Conservation (phyloP, 2,888 invertebrate genomes). For the Dryocosmus kuriphilus region DNA sequence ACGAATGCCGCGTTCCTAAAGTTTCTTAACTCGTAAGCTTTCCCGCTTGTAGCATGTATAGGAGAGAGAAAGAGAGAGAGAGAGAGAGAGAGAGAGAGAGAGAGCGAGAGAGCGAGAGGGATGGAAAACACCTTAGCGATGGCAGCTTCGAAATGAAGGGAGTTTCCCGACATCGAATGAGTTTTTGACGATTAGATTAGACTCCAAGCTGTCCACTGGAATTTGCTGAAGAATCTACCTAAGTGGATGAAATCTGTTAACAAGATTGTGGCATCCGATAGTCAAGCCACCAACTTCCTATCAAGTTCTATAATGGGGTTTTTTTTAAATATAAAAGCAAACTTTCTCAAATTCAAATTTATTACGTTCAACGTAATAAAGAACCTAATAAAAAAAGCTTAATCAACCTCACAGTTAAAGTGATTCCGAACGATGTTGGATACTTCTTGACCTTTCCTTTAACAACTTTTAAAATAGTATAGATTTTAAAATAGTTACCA, state of each 20-base stretch:
- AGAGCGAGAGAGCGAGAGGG: no score
- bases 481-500: no score
- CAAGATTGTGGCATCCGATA: conserved; percentile 57
- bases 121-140: conserved; percentile 48
- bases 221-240: conserved; percentile 68
- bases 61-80: conserved; percentile 46
- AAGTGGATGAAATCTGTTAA: conserved; percentile 65
- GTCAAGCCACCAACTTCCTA: conserved; percentile 57
- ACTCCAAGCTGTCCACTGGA: conserved; percentile 68
- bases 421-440: no score
- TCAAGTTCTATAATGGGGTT: not conserved
- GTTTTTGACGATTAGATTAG: conserved; percentile 74
- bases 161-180: conserved; percentile 68
- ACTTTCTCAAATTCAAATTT: not conserved
- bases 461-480: no score
- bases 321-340: not conserved
- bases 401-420: no score
- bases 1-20: conserved; percentile 73
- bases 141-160: conserved; percentile 69
- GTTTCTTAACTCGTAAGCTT: conserved; percentile 74
- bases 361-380: no score
- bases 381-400: no score
- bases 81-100: conserved; percentile 54
- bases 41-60: conserved; percentile 55
- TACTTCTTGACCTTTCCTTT: no score